These are phyloP conservation scores for Chalcosyrphus nemorum DNA, from an alignment of 2,888 invertebrate species.

Conservation along the genomic window DNA sequence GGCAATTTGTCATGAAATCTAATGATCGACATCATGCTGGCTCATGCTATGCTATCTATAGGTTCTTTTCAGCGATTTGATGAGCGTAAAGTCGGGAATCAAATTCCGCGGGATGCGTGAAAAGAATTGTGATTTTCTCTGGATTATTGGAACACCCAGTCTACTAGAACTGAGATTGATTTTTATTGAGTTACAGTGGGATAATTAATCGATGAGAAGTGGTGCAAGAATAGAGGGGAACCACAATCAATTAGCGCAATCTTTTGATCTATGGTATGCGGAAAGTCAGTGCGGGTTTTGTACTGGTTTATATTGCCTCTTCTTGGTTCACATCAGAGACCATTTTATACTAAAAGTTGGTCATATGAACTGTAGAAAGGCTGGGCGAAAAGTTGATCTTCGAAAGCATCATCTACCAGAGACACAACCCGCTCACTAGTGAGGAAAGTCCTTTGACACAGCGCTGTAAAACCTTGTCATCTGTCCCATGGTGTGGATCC, in stretches of 20 bases:
- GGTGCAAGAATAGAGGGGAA: neutral
- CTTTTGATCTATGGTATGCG: neutral
- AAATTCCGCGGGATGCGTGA: neutral
- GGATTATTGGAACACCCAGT: neutral
- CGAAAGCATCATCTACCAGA: too few species aligned
- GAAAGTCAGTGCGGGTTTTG: too few species aligned
- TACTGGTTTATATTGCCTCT: too few species aligned
- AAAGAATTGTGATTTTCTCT: neutral
- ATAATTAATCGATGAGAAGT: neutral
- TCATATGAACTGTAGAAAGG: too few species aligned
- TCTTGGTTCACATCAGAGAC: too few species aligned
- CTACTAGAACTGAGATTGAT: neutral
- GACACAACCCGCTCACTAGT: too few species aligned
- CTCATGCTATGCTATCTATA: neutral
- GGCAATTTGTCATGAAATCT: conserved; percentile 29
- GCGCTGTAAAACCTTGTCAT: too few species aligned
- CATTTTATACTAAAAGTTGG: too few species aligned
- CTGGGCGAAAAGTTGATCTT: too few species aligned
- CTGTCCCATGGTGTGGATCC: too few species aligned
- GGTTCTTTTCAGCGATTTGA: neutral
- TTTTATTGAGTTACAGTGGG: neutral
- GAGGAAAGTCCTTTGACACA: too few species aligned
- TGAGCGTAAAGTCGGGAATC: neutral
- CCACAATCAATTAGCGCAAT: neutral
- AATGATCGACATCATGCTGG: conserved; percentile 29